Evolutionary conservation across 2,888 invertebrate genomes (phyloP), one percentile per base, ranked within the genome.

Genomic region (Elgonia sp.): DNA sequence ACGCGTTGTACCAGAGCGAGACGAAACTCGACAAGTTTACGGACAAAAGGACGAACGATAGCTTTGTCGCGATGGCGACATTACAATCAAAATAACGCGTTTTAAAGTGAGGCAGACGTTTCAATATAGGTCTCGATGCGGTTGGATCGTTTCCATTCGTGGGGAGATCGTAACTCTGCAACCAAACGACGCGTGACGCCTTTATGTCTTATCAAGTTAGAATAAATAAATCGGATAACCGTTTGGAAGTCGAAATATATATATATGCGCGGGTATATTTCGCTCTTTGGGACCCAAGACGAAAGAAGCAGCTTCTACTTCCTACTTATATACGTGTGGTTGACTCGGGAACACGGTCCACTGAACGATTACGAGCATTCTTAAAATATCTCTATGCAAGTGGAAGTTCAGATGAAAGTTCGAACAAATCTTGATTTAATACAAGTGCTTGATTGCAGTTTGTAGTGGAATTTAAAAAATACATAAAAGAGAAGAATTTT

Each of bases 21-120:
- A 85, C 77, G 62, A 85, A 73, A 70, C 79, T 82, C 84, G 89
- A 82, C 79, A 87, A 89, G 80, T 85, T 87, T 57, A 87, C 87
- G 75, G 86, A 87, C 88, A 82, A 75, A 84, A 83, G 84, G 90
- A 86, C 88, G 89, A 72, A 88, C 81, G 91, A 92, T 91, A 92
- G 90, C 89, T 89, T 60, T 90, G 89, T 83, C 87, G 87, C 90
- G 91, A 91, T 92, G 90, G 91, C 91, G 90, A 86, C 91, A 91
- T 93, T 92, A 91, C 91, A 92, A 93, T 93, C 92, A 92, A 91
- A 93, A 91, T 93, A 93, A 93, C 92, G 93, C 90, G 91, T 92
- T 93, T 92, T 91, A 92, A 93, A 92, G 92, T 90, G 93, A 92
- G 91, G 86, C 91, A 92, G 91, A 92, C 91, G 91, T 92, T 91